Evolutionary conservation across 2,797 vertebrate species (phyloP).

Genomic region (Trachops cirrhosus): DNA sequence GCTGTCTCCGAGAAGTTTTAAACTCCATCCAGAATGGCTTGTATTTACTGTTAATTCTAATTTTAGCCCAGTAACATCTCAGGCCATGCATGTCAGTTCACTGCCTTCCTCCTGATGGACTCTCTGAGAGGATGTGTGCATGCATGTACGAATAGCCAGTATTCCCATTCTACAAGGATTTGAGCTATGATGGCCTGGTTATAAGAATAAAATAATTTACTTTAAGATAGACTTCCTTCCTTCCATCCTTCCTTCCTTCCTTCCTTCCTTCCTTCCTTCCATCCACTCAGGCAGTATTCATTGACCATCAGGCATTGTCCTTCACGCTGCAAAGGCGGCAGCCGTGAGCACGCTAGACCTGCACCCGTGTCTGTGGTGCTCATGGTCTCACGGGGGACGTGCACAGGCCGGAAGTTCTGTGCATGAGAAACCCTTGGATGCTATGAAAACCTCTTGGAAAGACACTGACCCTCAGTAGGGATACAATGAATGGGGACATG

Average conservation of each 20-base stretch:
- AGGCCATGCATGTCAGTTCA: background rate
- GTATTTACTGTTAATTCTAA: background rate
- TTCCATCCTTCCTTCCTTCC: background rate
- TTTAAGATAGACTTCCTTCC: background rate
- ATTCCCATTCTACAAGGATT: background rate
- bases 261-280: background rate
- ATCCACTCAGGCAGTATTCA: background rate
- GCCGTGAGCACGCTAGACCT: background rate
- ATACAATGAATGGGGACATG: background rate
- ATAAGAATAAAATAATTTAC: background rate
- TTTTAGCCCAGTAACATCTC: background rate
- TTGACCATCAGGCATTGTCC: background rate
- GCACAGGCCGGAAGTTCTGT: background rate
- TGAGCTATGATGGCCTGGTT: background rate
- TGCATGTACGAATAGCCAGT: background rate
- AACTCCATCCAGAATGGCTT: background rate
- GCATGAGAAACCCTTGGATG: background rate
- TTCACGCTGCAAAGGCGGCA: background rate
- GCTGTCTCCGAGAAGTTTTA: background rate
- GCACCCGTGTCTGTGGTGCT: no score
- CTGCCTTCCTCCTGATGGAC: background rate
- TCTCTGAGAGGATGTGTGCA: background rate
- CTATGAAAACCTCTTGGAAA: background rate
- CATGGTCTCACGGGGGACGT: no score
- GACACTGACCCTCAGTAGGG: accelerated